phyloP scores from a whole-genome alignment of 2,113 vertebrate species.

The Crotophaga sulcirostris region DNA sequence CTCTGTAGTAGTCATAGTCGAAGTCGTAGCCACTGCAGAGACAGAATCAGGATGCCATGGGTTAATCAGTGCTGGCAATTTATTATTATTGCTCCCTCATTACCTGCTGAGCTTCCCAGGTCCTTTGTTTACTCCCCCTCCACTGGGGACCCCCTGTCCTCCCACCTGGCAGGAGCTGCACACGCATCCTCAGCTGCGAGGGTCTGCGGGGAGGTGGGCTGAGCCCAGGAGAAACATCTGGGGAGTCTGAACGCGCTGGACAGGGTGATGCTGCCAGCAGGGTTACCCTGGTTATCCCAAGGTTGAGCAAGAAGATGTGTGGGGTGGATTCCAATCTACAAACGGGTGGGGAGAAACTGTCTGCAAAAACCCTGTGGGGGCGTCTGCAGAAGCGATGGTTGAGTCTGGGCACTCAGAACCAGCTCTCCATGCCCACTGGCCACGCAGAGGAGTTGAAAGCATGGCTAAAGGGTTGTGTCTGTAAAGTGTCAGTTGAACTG shows the following conservation, averaged over 20 bases:
- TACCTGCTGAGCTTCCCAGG: not conserved
- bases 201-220: not conserved
- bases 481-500: not conserved
- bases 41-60: slow-evolving; percentile 24
- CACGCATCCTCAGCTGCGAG: fast-evolving
- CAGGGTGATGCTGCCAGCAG: not conserved
- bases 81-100: not conserved
- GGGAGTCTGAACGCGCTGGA: not conserved
- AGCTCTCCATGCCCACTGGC: not conserved
- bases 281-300: not conserved
- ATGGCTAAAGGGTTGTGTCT: not conserved
- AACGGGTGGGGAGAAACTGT: not conserved
- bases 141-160: no score
- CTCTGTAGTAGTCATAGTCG: slow-evolving; percentile 89
- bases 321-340: not conserved
- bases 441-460: no score
- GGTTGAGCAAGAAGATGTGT: not conserved
- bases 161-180: not conserved
- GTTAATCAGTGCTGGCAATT: not conserved
- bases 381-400: fast-evolving
- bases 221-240: fast-evolving
- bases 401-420: not conserved
- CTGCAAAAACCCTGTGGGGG: not conserved
- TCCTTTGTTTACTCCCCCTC: not conserved
- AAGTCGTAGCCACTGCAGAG: slow-evolving; percentile 87